Evolutionary conservation across 2,113 vertebrate species (phyloP), one percentile per base, ranked within the genome.

Genomic region (Hystrix cristata): DNA sequence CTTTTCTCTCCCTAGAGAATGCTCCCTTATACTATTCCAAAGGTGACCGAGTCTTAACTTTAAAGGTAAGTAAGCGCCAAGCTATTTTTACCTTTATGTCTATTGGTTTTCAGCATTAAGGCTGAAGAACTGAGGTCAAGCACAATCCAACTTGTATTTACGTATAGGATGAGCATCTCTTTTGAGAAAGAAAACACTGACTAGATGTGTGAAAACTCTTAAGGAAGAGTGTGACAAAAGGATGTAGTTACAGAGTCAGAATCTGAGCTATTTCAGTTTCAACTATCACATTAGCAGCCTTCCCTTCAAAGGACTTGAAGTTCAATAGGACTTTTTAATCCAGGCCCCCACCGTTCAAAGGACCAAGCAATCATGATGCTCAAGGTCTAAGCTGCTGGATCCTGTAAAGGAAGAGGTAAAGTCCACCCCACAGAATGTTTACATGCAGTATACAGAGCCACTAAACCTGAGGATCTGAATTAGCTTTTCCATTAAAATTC

Each of bases 61-160:
- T 53, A 84, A 81, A 97, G 72, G 76, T 14, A 25, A 93, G 94
- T 38, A 87, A 19, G 48, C 62, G 34, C 48, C 25, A 71, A 65
- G 78, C 53, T 74, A 85, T 78, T 96, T 95, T 87, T 87, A 95
- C 76, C 53, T 76, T 95, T 85, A 19, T 60, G 55, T 72, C 80
- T 95, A 84, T 5, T 91, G 84, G 79, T 89, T 94, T 95, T 90
- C 82, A 88, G 64, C 93, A 95, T 85, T 67, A 89, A 94, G 72
- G 65, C 67, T 95, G 38, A 93, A 87, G 92, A 92, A 95, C 74
- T 43, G 94, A 59, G 90, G 95, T 98, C 97, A 97, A 90, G 84
- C 67, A 88, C 76, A 88, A 96, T 97, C 87, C 92, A 97, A 57
- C 53, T 69, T 59, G 46, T 85, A 97, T 97, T 97, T 98, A 96